Evolutionary conservation across 2,888 invertebrate species (phyloP), one percentile per base, ranked within the genome.

Genomic region (Lepidochitona cinerea): DNA sequence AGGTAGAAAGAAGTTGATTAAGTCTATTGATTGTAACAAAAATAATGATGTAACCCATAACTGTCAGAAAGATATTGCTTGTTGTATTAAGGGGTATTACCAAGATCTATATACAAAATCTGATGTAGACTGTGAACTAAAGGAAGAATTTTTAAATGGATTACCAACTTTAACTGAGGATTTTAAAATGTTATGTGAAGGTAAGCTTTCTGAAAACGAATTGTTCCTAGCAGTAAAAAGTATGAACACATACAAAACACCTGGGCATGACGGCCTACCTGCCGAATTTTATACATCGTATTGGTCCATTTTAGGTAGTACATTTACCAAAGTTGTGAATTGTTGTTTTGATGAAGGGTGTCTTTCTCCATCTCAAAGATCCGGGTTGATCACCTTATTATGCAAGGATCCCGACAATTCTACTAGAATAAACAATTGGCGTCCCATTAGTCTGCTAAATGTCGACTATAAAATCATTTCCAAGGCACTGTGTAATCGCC

Each of bases 381-480:
- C 41, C 12, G 73, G 67, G 41, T 72, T 67, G 52, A 78, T 78
- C 18, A 76, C 77, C 36, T 69, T 78, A 59, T 37, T 83, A 37
- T 79, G 77, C 71, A 81, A 81, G 76, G 79, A 82, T 67, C 49
- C 35, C 37, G 35, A 52, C 36, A 72, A 79, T 37, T 41, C 71
- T 23, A 37, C 68, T 7, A n/a, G 74, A 69, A 68, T 82, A 65
- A 79, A 80, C 70, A 75, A 76, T 64, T 82, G 78, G 54, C 53
- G 81, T 32, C 83, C 81, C 3, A 82, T 82, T 33, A 78, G 77
- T 14, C 59, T 81, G 5, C 64, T 81, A 29, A 79, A 82, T 75
- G 59, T 78, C 12, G 81, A 83, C 64, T 73, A 79, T 14, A 80
- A 82, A 74, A 78, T 81, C 64, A 32, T 82, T 1, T 79, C 80